Percentiles rank a stretch among this genome's conserved stretches.
phyloP scores from a whole-genome alignment of 2,113 vertebrate species.

The Tachuris rubrigastra region DNA sequence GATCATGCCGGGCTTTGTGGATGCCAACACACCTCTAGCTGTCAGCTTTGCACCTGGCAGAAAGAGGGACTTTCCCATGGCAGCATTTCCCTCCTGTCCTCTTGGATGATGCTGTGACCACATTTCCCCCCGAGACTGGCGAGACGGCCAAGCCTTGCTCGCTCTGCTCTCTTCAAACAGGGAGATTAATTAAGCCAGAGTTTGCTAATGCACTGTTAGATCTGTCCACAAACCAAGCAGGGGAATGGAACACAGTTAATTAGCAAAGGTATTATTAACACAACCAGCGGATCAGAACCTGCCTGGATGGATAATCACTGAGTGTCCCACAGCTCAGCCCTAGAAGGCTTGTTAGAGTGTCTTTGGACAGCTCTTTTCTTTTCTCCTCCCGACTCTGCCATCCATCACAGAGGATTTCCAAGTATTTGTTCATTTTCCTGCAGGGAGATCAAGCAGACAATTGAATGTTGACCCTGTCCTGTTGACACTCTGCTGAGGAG shows the following conservation, averaged over 20 bases:
- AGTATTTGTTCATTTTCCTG: neutral
- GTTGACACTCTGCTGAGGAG: neutral
- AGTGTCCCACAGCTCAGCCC: neutral
- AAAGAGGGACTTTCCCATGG: neutral
- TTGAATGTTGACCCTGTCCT: neutral
- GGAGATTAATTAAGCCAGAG: neutral
- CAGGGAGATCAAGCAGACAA: neutral
- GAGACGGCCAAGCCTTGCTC: neutral
- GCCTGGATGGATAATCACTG: neutral
- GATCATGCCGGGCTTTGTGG: neutral
- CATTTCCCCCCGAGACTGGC: neutral
- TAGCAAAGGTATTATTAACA: constrained; percentile 19
- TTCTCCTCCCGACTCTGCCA: neutral
- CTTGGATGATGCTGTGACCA: neutral
- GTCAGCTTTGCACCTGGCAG: neutral
- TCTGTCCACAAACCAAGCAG: neutral
- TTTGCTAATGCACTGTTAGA: constrained; percentile 6
- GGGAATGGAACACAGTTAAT: neutral
- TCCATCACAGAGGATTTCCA: neutral
- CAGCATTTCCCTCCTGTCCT: neutral
- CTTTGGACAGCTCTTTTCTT: neutral
- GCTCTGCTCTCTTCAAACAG: neutral
- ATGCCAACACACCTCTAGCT: neutral
- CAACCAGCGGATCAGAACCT: neutral
- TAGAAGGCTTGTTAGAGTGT: neutral